Percentiles rank a stretch among this genome's conserved stretches.
These are phyloP conservation scores for Myotis lucifugus DNA, from an alignment of 2,113 vertebrate species.

Conservation along the genomic window DNA sequence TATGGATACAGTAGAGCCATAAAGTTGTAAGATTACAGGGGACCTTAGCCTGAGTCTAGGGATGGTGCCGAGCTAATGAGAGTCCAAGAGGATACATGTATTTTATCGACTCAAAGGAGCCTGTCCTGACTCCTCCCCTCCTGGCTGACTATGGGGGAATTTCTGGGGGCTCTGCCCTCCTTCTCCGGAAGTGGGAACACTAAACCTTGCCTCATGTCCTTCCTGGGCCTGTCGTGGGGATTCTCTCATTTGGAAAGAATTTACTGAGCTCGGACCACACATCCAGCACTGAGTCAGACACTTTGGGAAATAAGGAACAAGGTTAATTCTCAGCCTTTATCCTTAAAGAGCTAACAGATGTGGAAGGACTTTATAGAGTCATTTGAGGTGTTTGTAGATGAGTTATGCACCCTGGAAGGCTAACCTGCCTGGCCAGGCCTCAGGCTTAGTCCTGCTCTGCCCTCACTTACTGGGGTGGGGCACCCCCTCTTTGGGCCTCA, in stretches of 20 bases:
- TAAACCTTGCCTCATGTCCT: conserved; percentile 16
- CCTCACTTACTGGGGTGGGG: neutral
- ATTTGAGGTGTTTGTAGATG: neutral
- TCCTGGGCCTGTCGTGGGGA: neutral
- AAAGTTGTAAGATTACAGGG: neutral
- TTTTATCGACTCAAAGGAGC: neutral
- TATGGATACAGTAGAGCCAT: accelerated
- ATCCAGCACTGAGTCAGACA: neutral
- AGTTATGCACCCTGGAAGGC: neutral
- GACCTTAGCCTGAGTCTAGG: neutral
- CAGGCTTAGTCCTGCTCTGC: neutral
- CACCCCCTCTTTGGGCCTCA: neutral
- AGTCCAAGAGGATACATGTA: neutral
- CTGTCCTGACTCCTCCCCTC: neutral
- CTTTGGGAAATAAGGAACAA: conserved; percentile 11
- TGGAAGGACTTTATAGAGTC: neutral
- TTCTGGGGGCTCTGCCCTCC: neutral
- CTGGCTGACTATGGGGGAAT: neutral
- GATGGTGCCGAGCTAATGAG: neutral
- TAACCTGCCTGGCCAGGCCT: neutral
- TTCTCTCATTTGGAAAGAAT: conserved; percentile 64
- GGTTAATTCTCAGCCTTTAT: conserved; percentile 57
- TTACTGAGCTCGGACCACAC: neutral
- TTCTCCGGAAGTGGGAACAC: neutral
- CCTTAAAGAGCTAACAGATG: conserved; percentile 69